These are phyloP conservation scores for Spermophilus dauricus DNA, from an alignment of 2,113 vertebrate species.

Conservation along the genomic window DNA sequence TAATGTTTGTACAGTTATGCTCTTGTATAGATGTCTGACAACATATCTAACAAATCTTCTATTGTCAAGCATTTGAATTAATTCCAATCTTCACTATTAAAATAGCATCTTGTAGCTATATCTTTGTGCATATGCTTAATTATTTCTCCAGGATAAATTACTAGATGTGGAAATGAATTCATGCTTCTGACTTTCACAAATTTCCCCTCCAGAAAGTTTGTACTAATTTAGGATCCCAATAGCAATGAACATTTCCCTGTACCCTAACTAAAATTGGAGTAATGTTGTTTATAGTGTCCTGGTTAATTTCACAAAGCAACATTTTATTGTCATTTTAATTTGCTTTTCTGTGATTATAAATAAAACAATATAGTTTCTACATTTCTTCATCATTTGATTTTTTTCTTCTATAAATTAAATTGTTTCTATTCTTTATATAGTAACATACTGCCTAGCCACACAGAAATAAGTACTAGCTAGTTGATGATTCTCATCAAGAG, in stretches of 20 bases:
- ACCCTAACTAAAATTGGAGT: not conserved
- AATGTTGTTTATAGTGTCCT: slow-evolving; percentile 44
- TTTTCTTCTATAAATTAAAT: slow-evolving; percentile 46
- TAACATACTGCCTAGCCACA: not conserved
- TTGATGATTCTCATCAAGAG: not conserved
- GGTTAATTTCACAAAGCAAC: slow-evolving; percentile 47
- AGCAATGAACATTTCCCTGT: not conserved
- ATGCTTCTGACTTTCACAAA: slow-evolving; percentile 49
- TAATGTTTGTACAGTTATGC: not conserved
- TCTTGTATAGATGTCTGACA: not conserved
- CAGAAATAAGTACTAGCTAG: slow-evolving; percentile 42
- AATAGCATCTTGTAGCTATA: slow-evolving; percentile 3
- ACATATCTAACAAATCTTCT: slow-evolving; percentile 26
- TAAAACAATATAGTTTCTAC: slow-evolving; percentile 17
- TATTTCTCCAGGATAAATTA: slow-evolving; percentile 47
- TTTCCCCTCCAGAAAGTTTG: not conserved
- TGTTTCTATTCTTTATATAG: not conserved
- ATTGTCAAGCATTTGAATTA: slow-evolving; percentile 6
- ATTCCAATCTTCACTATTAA: slow-evolving; percentile 45
- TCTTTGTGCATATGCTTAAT: slow-evolving; percentile 44
- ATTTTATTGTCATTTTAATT: slow-evolving; percentile 51
- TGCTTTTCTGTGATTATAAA: slow-evolving; percentile 50
- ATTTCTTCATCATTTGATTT: slow-evolving; percentile 24
- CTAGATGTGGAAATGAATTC: slow-evolving; percentile 20
- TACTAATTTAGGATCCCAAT: slow-evolving; percentile 30